Evolutionary conservation across 2,113 vertebrate genomes (phyloP).

Genomic region (Fregetta grallaria): DNA sequence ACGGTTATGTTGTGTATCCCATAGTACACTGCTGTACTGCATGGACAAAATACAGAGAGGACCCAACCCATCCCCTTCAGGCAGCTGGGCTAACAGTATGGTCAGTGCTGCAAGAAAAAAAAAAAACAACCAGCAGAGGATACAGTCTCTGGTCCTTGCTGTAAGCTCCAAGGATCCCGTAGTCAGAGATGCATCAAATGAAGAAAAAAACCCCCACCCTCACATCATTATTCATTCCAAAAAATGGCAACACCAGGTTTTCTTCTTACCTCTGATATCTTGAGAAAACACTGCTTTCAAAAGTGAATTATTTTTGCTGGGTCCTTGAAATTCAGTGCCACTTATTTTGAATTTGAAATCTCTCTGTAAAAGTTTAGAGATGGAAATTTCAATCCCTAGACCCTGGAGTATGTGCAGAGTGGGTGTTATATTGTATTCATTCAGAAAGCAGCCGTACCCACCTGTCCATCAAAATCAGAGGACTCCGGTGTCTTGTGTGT

Average conservation of each 20-base stretch:
- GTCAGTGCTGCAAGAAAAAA: not conserved
- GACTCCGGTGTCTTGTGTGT: not conserved
- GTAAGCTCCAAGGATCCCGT: not conserved
- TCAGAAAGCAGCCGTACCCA: not conserved
- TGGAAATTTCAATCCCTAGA: not conserved
- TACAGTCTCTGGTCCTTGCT: not conserved
- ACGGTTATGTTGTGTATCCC: not conserved
- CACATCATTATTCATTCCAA: not conserved
- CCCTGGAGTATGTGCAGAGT: not conserved
- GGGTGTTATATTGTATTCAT: not conserved
- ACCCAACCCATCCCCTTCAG: not conserved
- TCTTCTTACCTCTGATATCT: not conserved
- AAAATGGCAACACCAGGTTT: not conserved
- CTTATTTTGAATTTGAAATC: slow-evolving; percentile 8
- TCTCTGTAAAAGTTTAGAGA: not conserved
- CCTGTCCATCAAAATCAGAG: not conserved
- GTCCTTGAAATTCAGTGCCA: not conserved
- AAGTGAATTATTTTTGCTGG: not conserved
- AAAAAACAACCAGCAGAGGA: not conserved
- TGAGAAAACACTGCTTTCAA: slow-evolving; percentile 29
- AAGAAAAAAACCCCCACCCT: rapidly evolving
- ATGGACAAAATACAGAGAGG: not conserved
- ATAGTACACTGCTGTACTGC: not conserved
- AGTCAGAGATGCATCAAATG: not conserved
- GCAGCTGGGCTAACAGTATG: not conserved